A percentile compares a stretch with the other conserved stretches of the same genome.
phyloP scores from a whole-genome alignment of 2,888 invertebrate species.

The Leucophora obtusa region DNA sequence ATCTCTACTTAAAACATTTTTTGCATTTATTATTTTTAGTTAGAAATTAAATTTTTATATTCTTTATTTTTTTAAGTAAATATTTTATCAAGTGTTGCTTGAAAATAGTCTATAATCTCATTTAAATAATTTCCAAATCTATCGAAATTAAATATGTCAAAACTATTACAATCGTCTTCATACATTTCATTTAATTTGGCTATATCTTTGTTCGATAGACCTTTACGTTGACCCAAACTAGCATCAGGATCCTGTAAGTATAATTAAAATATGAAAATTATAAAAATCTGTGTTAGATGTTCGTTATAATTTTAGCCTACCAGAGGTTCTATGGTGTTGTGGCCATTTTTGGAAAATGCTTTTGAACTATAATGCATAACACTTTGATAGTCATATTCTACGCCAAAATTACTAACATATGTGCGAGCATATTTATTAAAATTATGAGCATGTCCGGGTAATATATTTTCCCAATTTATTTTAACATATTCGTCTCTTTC shows the following conservation, averaged over 20 bases:
- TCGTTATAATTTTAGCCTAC: constrained; percentile 68
- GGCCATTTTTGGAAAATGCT: constrained; percentile 85
- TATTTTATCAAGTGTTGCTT: constrained; percentile 61
- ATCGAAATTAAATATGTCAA: constrained; percentile 69
- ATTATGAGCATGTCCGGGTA: constrained; percentile 80
- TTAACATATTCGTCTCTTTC: constrained; percentile 87
- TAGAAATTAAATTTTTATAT: constrained; percentile 29
- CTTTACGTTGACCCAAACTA: constrained; percentile 80
- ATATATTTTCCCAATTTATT: constrained; percentile 86
- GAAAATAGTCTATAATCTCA: constrained; percentile 71
- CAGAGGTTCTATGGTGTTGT: constrained; percentile 83
- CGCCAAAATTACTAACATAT: constrained; percentile 83
- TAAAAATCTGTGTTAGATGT: not conserved
- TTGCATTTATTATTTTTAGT: constrained; percentile 27
- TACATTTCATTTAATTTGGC: constrained; percentile 81
- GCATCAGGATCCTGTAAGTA: constrained; percentile 77
- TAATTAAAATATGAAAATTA: not conserved
- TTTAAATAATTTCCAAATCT: constrained; percentile 70
- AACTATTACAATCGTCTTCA: constrained; percentile 74
- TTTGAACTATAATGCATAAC: constrained; percentile 86
- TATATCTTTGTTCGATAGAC: constrained; percentile 80
- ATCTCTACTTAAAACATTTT: too few species aligned
- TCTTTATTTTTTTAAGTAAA: constrained; percentile 39
- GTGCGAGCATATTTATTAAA: constrained; percentile 84
- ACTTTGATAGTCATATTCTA: constrained; percentile 85